Conservation (phyloP, 1,140 invertebrate genomes). For the Lordiphosa mommai region DNA sequence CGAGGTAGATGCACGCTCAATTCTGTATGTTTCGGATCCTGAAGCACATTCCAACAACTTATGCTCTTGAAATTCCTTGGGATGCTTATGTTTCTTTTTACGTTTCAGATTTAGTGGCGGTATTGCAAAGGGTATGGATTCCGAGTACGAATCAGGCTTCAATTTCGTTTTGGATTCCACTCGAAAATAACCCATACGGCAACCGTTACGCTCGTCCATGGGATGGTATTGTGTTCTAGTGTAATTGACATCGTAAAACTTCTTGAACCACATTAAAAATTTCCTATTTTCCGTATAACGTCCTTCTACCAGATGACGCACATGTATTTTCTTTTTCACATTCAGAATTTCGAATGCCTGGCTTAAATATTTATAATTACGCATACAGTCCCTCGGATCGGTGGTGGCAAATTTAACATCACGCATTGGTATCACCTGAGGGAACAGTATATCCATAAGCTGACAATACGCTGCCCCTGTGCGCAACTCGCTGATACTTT, state of each 20-base stretch:
- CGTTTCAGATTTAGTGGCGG: too few relatives aligned
- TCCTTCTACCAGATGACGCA: background rate
- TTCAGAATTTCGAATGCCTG: too few relatives aligned
- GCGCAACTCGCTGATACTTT: background rate
- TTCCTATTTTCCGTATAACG: background rate
- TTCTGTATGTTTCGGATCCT: too few relatives aligned
- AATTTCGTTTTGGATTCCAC: background rate
- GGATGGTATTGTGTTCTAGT: background rate
- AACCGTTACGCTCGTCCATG: background rate
- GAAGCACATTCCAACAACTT: too few relatives aligned
- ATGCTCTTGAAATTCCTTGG: too few relatives aligned
- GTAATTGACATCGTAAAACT: background rate
- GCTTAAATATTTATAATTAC: background rate
- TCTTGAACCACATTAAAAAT: background rate
- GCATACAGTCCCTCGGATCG: background rate
- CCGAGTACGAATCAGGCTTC: too few relatives aligned
- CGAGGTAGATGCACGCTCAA: too few relatives aligned
- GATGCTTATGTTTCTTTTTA: too few relatives aligned
- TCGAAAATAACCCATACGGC: background rate
- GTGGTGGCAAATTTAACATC: background rate
- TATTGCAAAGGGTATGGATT: too few relatives aligned
- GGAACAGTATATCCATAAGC: background rate
- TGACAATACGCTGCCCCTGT: background rate
- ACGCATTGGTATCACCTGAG: background rate
- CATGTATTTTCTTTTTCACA: background rate